Evolutionary conservation across 1,140 invertebrate species (phyloP).

Genomic region (Rhagoletis pomonella): DNA sequence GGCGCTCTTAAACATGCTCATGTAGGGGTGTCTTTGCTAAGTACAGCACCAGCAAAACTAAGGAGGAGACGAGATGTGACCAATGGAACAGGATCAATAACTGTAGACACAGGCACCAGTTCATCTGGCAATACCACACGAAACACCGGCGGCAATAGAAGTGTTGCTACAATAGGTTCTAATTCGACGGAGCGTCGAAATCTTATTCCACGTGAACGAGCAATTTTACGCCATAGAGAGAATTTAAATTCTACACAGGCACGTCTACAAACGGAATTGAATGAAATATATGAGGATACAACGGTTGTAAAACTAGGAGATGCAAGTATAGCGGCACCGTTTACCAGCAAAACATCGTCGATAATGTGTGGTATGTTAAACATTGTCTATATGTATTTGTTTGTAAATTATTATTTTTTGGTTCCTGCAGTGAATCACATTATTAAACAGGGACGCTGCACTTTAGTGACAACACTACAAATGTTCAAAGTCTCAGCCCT

Average conservation of each 20-base stretch:
- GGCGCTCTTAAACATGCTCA: slow-evolving; percentile 98
- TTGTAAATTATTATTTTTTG: not conserved
- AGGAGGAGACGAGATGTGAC: slow-evolving; percentile 68
- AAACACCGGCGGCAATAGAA: slow-evolving; percentile 35
- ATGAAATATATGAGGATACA: slow-evolving; percentile 92
- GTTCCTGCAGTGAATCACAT: slow-evolving; percentile 92
- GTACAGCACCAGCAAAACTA: slow-evolving; percentile 86
- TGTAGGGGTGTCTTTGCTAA: slow-evolving; percentile 90
- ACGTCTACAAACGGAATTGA: slow-evolving; percentile 78
- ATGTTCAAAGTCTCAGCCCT: slow-evolving; percentile 99
- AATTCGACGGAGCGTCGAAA: slow-evolving; percentile 56
- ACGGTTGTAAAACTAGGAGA: slow-evolving; percentile 96
- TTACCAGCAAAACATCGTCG: slow-evolving; percentile 97
- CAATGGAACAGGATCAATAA: slow-evolving; percentile 59
- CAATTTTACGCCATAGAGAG: slow-evolving; percentile 68
- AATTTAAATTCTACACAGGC: slow-evolving; percentile 72
- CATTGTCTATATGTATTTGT: slow-evolving; percentile 67
- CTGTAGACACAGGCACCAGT: slow-evolving; percentile 58
- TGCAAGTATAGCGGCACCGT: slow-evolving; percentile 99
- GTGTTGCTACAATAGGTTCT: slow-evolving; percentile 32
- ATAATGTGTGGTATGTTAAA: slow-evolving; percentile 90
- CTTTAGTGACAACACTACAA: slow-evolving; percentile 98
- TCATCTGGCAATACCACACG: not conserved
- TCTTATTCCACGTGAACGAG: slow-evolving; percentile 70
- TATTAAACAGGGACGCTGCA: slow-evolving; percentile 99